Conservation (phyloP, 2,113 vertebrate genomes). For the Phaetusa simplex region DNA sequence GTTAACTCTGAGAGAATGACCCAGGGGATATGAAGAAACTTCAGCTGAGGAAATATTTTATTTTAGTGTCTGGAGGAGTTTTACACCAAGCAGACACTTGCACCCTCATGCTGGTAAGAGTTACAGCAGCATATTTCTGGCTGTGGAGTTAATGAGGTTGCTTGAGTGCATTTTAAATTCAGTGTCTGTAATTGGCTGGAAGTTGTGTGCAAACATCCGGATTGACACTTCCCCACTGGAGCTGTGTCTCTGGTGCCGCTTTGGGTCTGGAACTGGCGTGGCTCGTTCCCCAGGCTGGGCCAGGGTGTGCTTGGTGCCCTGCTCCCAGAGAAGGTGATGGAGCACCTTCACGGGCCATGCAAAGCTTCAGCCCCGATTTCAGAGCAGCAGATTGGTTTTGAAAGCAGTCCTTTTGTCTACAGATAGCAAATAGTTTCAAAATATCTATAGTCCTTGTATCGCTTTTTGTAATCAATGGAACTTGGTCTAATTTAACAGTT, state of each 20-base stretch:
- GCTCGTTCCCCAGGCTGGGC: accelerated
- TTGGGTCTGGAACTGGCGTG: neutral
- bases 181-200: neutral
- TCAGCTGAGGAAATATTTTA: slow-evolving; percentile 40
- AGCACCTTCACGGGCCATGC: accelerated
- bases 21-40: slow-evolving; percentile 5
- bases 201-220: neutral
- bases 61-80: slow-evolving; percentile 58
- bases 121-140: neutral
- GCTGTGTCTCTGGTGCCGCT: neutral
- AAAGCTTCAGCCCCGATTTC: accelerated
- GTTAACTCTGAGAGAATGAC: slow-evolving; percentile 32
- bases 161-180: neutral
- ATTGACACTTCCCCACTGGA: neutral
- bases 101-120: neutral
- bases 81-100: slow-evolving; percentile 14
- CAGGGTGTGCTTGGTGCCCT: neutral
- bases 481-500: neutral
- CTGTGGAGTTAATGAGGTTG: neutral
- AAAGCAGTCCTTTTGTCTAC: neutral
- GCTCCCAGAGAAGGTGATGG: neutral
- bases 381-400: neutral
- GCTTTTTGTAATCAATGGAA: neutral
- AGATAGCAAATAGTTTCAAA: accelerated
- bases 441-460: accelerated